These are phyloP conservation scores for Galemys pyrenaicus DNA, from an alignment of 2,113 vertebrate species.

Conservation along the genomic window DNA sequence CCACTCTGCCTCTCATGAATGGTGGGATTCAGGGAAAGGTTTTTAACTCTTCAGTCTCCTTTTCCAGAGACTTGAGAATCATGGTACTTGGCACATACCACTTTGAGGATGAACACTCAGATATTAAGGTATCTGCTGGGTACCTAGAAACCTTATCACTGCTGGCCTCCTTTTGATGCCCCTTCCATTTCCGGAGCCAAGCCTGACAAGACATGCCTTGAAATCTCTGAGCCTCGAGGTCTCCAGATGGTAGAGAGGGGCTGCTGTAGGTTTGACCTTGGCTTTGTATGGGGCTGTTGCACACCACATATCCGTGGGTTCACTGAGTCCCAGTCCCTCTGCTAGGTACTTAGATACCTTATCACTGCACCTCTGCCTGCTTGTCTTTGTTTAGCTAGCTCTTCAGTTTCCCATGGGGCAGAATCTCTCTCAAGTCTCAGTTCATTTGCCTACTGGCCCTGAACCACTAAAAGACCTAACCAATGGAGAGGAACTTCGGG, in stretches of 20 bases:
- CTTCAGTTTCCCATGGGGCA: neutral
- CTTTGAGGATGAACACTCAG: neutral
- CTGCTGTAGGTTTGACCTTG: neutral
- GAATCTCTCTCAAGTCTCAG: neutral
- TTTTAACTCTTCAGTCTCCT: neutral
- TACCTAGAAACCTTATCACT: no score
- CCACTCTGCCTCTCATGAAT: neutral
- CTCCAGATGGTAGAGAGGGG: neutral
- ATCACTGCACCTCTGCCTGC: neutral
- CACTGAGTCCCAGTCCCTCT: neutral
- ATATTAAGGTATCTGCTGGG: no score
- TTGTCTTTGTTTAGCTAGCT: neutral
- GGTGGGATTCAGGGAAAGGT: neutral
- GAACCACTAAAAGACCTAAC: neutral
- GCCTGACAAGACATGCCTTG: neutral
- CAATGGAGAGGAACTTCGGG: neutral
- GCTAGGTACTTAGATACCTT: neutral
- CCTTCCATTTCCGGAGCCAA: neutral
- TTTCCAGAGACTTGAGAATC: neutral
- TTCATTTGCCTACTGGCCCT: neutral
- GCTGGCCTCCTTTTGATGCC: no score
- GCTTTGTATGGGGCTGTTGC: neutral
- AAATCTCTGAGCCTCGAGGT: neutral
- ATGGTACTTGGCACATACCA: accelerated
- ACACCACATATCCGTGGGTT: neutral